A percentile compares a stretch with the other conserved stretches of the same genome.
These are phyloP conservation scores for Argyrosomus japonicus DNA, from an alignment of 2,113 vertebrate genomes.

Conservation along the genomic window DNA sequence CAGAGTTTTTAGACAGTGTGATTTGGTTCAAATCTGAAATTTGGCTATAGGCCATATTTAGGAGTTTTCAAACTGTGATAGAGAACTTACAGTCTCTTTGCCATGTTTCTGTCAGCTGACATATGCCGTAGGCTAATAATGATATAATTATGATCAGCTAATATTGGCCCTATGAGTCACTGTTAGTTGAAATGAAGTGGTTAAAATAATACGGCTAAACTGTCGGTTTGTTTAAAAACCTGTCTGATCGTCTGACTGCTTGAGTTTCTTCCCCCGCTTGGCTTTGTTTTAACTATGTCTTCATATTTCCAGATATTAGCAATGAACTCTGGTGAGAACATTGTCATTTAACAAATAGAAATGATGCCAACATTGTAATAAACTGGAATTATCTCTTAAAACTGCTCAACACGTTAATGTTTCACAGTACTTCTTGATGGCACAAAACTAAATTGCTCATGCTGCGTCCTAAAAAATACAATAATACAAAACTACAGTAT, in stretches of 20 bases:
- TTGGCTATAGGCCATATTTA: too few species aligned
- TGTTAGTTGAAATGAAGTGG: background rate
- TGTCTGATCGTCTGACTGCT: background rate
- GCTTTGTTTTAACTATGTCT: background rate
- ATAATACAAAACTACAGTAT: too few species aligned
- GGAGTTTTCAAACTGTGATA: too few species aligned
- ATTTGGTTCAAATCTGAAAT: too few species aligned
- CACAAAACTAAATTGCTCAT: background rate
- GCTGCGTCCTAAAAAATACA: too few species aligned
- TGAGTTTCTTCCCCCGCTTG: background rate
- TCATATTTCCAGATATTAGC: background rate
- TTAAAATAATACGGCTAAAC: background rate
- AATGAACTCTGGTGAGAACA: background rate
- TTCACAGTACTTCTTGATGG: background rate
- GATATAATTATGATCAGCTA: background rate
- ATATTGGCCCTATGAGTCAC: background rate
- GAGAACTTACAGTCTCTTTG: background rate
- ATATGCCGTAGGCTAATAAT: background rate
- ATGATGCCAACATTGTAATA: background rate
- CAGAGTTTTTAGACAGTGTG: too few species aligned
- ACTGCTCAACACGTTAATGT: too few species aligned
- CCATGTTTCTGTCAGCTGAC: background rate
- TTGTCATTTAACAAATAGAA: background rate
- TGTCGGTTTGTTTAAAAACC: background rate
- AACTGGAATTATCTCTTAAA: background rate